Evolutionary conservation across 2,113 vertebrate genomes (phyloP).

Genomic region (Hippolais icterina): DNA sequence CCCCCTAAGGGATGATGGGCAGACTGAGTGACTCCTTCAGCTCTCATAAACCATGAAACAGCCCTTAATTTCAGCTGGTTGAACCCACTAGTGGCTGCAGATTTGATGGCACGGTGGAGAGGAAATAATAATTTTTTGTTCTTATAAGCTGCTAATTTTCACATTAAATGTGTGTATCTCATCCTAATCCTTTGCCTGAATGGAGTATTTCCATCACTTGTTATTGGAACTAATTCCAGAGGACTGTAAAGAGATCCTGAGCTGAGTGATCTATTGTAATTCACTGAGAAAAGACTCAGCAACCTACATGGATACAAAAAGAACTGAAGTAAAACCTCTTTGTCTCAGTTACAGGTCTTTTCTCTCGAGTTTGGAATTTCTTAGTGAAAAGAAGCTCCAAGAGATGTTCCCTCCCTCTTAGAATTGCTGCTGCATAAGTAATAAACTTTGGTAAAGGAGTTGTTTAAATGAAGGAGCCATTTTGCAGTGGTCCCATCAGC

Average conservation of each 20-base stretch:
- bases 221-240: not conserved
- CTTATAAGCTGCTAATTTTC: not conserved
- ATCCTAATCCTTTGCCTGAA: not conserved
- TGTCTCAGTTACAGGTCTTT: not conserved
- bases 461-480: not conserved
- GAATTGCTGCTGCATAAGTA: not conserved
- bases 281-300: not conserved
- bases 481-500: not conserved
- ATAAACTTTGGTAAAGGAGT: not conserved
- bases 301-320: not conserved
- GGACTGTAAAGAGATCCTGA: not conserved
- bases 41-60: rapidly evolving
- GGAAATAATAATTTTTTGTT: not conserved
- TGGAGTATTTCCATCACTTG: not conserved
- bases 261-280: not conserved
- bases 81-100: not conserved
- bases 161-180: not conserved
- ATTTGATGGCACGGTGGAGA: not conserved
- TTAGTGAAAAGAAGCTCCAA: not conserved
- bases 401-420: not conserved
- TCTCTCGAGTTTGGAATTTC: not conserved
- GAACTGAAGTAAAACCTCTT: not conserved
- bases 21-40: not conserved
- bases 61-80: not conserved
- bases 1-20: not conserved